phyloP scores from a whole-genome alignment of 2,797 vertebrate genomes.

The Anabas testudineus region DNA sequence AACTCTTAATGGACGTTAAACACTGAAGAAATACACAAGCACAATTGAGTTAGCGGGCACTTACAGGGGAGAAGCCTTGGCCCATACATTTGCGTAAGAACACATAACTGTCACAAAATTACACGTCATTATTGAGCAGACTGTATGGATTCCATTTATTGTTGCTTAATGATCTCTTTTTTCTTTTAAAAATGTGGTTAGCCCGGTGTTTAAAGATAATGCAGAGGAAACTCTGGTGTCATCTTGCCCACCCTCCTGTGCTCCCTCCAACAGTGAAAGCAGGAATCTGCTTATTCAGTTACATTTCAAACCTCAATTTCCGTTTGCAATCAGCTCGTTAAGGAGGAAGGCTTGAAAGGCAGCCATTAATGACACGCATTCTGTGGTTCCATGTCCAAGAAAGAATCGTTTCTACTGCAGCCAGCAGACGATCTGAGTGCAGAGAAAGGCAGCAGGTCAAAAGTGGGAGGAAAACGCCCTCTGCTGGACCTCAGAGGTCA shows the following conservation, averaged over 20 bases:
- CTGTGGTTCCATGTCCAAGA: slow-evolving; percentile 31
- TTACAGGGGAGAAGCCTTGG: slow-evolving; percentile 73
- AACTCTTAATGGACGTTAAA: slow-evolving; percentile 85
- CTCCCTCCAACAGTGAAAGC: slow-evolving; percentile 42
- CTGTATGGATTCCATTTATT: slow-evolving; percentile 79
- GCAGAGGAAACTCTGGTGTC: slow-evolving; percentile 50
- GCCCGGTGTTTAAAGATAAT: slow-evolving; percentile 67
- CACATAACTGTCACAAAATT: slow-evolving; percentile 84
- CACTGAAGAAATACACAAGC: slow-evolving; percentile 47
- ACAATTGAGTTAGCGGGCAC: slow-evolving; percentile 86
- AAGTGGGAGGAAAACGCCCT: slow-evolving; percentile 61
- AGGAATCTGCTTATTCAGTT: slow-evolving; percentile 75
- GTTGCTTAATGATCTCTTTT: slow-evolving; percentile 73
- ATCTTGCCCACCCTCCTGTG: slow-evolving; percentile 27
- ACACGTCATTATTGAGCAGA: slow-evolving; percentile 79
- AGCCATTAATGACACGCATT: slow-evolving; percentile 63
- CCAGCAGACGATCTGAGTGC: slow-evolving; percentile 12
- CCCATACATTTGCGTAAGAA: slow-evolving; percentile 85
- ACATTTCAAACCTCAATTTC: slow-evolving; percentile 75
- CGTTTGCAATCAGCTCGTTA: slow-evolving; percentile 72
- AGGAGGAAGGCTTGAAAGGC: slow-evolving; percentile 66
- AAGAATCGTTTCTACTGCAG: slow-evolving; percentile 33
- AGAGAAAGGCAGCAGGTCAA: slow-evolving; percentile 4
- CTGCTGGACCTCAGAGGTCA: slow-evolving; percentile 59
- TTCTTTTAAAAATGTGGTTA: slow-evolving; percentile 49